Percentiles rank a stretch among this genome's conserved stretches.
Evolutionary conservation across 2,113 vertebrate species (phyloP).

Genomic region (Ctenodactylus gundi): DNA sequence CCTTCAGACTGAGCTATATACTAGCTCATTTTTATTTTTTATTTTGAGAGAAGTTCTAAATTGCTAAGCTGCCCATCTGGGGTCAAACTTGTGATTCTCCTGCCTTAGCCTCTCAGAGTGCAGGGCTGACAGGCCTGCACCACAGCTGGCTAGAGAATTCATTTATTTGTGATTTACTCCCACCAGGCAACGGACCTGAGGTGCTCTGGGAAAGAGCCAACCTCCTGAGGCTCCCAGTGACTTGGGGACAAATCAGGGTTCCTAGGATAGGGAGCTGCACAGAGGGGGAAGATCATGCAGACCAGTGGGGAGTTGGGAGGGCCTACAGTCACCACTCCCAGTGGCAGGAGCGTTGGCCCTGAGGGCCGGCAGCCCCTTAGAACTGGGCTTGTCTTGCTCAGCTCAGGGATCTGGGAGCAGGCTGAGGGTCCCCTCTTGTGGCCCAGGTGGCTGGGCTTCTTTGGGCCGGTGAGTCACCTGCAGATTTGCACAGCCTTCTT

Average conservation of each 20-base stretch:
- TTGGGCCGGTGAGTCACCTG: background rate
- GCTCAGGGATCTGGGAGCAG: background rate
- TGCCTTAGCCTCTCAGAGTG: too few relatives aligned
- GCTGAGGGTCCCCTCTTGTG: rapidly evolving
- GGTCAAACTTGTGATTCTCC: too few relatives aligned
- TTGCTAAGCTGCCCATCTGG: too few relatives aligned
- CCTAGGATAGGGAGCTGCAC: background rate
- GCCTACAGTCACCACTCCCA: too few relatives aligned
- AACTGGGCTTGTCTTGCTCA: background rate
- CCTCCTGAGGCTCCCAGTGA: background rate
- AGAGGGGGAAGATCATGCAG: too few relatives aligned
- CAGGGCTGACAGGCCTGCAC: too few relatives aligned
- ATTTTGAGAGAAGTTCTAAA: too few relatives aligned
- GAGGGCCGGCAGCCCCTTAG: rapidly evolving
- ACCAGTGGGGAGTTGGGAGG: too few relatives aligned
- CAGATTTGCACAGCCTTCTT: too few relatives aligned
- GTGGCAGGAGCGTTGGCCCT: background rate
- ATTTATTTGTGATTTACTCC: background rate
- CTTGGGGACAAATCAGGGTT: rapidly evolving
- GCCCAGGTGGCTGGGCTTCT: background rate
- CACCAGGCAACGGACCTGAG: background rate
- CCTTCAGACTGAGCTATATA: too few relatives aligned
- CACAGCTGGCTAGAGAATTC: too few relatives aligned
- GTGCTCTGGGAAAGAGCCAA: background rate
- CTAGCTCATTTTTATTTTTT: too few relatives aligned